Evolutionary conservation across 2,888 invertebrate genomes (phyloP).

Genomic region (Parnassius glacialis): DNA sequence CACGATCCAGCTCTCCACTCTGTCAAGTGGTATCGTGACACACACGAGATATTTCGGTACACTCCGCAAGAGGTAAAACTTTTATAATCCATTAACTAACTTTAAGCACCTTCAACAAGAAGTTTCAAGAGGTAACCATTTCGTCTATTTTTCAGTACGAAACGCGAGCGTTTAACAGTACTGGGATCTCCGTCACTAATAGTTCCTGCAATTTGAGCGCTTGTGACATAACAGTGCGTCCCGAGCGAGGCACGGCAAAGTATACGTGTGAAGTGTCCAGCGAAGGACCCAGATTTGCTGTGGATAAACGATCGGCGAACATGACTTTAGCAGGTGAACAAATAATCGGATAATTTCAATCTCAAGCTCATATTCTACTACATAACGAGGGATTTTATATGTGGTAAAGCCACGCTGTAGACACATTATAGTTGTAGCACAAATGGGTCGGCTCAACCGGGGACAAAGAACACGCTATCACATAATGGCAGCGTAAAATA

Average conservation of each 20-base stretch:
- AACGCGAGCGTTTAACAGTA: conserved; percentile 65
- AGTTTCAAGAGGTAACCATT: no score
- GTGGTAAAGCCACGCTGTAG: no score
- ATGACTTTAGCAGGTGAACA: conserved; percentile 69
- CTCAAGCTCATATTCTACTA: no score
- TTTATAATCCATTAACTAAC: no score
- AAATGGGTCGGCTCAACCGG: no score
- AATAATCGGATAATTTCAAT: background rate
- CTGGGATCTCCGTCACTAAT: conserved; percentile 59
- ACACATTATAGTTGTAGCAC: no score
- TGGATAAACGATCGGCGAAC: conserved; percentile 60
- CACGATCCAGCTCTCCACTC: conserved; percentile 84
- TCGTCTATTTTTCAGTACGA: conserved; percentile 51
- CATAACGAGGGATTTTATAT: no score
- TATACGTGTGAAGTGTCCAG: conserved; percentile 76
- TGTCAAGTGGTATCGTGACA: conserved; percentile 88
- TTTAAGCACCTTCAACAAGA: no score
- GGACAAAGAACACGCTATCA: no score
- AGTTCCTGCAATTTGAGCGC: conserved; percentile 57
- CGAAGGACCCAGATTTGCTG: conserved; percentile 70
- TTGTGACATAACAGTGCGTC: conserved; percentile 58
- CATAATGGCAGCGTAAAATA: no score
- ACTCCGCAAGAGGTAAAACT: conserved; percentile 65
- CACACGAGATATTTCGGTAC: conserved; percentile 71
- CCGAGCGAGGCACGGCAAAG: conserved; percentile 61